phyloP scores from a whole-genome alignment of 2,888 invertebrate genomes.

The Meloe dianella region DNA sequence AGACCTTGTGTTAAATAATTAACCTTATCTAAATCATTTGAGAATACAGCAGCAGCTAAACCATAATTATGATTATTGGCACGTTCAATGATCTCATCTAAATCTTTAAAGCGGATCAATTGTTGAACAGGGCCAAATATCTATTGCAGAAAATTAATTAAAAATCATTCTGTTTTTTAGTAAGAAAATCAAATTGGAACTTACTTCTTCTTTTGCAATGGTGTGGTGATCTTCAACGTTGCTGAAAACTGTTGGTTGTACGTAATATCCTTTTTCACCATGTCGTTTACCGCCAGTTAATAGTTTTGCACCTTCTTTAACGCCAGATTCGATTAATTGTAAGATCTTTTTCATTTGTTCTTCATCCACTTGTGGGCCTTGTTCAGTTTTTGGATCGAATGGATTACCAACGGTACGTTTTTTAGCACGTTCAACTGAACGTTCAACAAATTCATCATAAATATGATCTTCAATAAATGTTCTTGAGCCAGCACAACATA shows the following conservation, averaged over 20 bases:
- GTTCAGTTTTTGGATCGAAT: conserved; percentile 79
- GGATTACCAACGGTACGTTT: conserved; percentile 86
- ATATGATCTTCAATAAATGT: conserved; percentile 89
- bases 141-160: conserved; percentile 63
- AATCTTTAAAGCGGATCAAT: conserved; percentile 82
- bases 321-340: conserved; percentile 78
- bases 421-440: conserved; percentile 78
- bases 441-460: conserved; percentile 89
- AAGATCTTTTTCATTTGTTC: conserved; percentile 86
- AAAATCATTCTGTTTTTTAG: too few species aligned
- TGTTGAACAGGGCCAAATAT: conserved; percentile 98
- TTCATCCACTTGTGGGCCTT: conserved; percentile 90
- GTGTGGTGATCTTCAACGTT: conserved; percentile 84
- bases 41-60: conserved; percentile 91
- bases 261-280: conserved; percentile 78
- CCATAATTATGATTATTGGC: conserved; percentile 93
- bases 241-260: conserved; percentile 89
- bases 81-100: conserved; percentile 86
- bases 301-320: conserved; percentile 83
- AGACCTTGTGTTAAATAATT: conserved; percentile 80
- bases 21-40: conserved; percentile 89
- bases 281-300: conserved; percentile 75
- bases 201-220: conserved; percentile 82
- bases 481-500: conserved; percentile 91
- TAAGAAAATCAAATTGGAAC: too few species aligned